Evolutionary conservation across 2,888 invertebrate species (phyloP).

Genomic region (Melieria omissa): DNA sequence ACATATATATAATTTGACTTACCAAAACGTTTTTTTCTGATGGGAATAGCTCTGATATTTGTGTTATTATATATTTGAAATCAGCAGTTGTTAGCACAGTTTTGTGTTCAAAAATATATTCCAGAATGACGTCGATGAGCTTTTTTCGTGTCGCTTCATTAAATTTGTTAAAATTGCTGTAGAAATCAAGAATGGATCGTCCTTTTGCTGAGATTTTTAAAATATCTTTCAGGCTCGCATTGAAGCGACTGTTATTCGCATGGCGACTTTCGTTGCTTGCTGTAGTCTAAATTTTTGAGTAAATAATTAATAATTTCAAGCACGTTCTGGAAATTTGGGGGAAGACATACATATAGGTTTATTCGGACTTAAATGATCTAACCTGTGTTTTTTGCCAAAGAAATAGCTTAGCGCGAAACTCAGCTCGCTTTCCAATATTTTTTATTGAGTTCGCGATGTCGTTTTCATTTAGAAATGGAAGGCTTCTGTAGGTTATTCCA

Average conservation of each 20-base stretch:
- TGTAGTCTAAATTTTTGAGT: background rate
- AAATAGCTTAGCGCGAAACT: slow-evolving; percentile 17
- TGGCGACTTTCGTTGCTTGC: background rate
- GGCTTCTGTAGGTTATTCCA: too few relatives aligned
- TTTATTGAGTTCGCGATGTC: slow-evolving; percentile 13
- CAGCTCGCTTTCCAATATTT: slow-evolving; percentile 16
- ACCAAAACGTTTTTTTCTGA: slow-evolving; percentile 6
- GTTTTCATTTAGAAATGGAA: background rate
- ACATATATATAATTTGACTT: slow-evolving; percentile 18
- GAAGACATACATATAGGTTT: background rate
- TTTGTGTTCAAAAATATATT: background rate
- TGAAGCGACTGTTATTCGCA: background rate
- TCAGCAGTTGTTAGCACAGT: background rate
- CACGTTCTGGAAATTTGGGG: background rate
- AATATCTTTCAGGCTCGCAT: background rate
- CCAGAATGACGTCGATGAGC: background rate
- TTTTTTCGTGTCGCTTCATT: background rate
- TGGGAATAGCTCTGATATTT: slow-evolving; percentile 13
- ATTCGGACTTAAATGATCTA: background rate
- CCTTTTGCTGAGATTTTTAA: background rate
- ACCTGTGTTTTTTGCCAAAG: slow-evolving; percentile 17
- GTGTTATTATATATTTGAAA: slow-evolving; percentile 2
- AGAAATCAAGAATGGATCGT: slow-evolving; percentile 3
- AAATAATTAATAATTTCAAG: background rate
- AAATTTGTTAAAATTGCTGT: background rate